These are phyloP conservation scores for Paratilapia polleni DNA, from an alignment of 2,113 vertebrate species.

Conservation along the genomic window DNA sequence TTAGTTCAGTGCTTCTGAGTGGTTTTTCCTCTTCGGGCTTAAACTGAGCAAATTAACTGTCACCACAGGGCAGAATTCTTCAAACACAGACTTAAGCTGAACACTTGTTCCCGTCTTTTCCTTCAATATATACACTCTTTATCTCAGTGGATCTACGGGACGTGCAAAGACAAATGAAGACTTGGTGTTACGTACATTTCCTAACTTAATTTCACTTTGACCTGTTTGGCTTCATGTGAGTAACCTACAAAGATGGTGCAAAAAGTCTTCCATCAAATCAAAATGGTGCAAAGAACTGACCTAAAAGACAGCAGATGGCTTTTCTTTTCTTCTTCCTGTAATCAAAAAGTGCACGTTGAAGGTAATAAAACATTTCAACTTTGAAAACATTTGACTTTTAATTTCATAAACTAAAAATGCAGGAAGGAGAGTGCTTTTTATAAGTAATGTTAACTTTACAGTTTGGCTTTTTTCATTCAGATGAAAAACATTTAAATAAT, in stretches of 20 bases:
- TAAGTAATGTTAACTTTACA: too few relatives aligned
- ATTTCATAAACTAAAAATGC: neutral
- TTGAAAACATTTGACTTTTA: neutral
- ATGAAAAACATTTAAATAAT: neutral
- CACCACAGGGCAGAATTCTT: constrained; percentile 8
- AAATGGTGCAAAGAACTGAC: too few relatives aligned
- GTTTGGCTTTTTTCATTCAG: too few relatives aligned
- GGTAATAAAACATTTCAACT: neutral
- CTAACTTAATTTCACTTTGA: neutral
- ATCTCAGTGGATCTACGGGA: neutral
- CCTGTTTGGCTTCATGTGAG: neutral
- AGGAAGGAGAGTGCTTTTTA: too few relatives aligned
- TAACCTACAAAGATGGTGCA: neutral
- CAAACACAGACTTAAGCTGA: neutral
- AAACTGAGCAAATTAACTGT: constrained; percentile 11
- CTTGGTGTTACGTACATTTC: fast-evolving
- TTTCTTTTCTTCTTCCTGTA: neutral
- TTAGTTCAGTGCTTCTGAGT: neutral
- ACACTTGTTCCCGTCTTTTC: neutral
- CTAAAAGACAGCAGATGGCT: neutral
- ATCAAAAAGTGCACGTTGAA: neutral
- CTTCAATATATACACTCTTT: neutral
- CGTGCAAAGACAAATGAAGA: neutral
- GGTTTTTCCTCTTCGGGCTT: neutral
- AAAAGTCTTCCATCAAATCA: neutral